A percentile compares a stretch with the other conserved stretches of the same genome.
Evolutionary conservation across 2,888 invertebrate genomes (phyloP).

Genomic region (Machimus atricapillus): DNA sequence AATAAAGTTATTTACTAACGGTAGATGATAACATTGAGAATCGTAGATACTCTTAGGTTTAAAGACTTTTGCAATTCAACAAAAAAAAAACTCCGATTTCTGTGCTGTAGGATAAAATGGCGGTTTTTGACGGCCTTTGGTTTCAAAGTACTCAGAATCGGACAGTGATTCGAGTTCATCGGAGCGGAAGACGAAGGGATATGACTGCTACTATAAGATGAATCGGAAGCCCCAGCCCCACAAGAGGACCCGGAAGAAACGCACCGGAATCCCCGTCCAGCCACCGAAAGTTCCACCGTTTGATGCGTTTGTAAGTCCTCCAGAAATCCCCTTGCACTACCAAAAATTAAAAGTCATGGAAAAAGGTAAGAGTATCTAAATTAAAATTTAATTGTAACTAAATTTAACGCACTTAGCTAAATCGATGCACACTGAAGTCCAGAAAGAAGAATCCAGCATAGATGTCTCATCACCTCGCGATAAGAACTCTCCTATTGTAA

Average conservation of each 20-base stretch:
- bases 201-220: conserved; percentile 70
- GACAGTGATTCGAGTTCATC: conserved; percentile 77
- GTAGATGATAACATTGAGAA: conserved; percentile 32
- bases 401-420: conserved; percentile 48
- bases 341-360: conserved; percentile 62
- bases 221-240: conserved; percentile 74
- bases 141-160: conserved; percentile 82
- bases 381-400: conserved; percentile 44
- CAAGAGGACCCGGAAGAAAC: conserved; percentile 76
- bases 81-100: not conserved
- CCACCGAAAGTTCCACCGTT: conserved; percentile 81
- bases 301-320: conserved; percentile 70
- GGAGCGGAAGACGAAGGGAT: conserved; percentile 67
- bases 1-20: conserved; percentile 29
- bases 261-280: conserved; percentile 83
- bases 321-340: conserved; percentile 68
- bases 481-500: conserved; percentile 70
- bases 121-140: not conserved
- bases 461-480: conserved; percentile 71
- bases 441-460: conserved; percentile 71
- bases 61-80: not conserved
- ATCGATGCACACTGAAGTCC: conserved; percentile 51
- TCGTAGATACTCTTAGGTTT: conserved; percentile 12
- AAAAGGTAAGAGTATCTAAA: conserved; percentile 56
- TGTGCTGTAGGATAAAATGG: not conserved